Percentiles rank a stretch among this genome's conserved stretches.
Evolutionary conservation across 2,888 invertebrate genomes (phyloP).

Genomic region (Chydorus sphaericus): DNA sequence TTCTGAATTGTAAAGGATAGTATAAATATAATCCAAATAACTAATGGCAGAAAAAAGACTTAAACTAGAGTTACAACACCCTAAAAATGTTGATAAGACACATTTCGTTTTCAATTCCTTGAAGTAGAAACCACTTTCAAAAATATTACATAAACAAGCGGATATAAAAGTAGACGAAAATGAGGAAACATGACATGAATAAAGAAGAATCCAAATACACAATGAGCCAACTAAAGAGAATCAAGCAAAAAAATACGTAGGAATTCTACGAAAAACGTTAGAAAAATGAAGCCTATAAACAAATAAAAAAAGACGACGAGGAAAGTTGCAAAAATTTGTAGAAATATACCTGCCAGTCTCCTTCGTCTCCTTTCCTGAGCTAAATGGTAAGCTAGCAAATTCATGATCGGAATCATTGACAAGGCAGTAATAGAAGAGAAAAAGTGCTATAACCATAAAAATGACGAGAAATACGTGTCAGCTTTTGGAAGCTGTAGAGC

Average conservation of each 20-base stretch:
- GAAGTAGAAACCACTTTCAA: no score
- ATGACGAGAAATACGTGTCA: neutral
- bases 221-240: neutral
- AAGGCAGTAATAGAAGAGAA: neutral
- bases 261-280: neutral
- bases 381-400: constrained; percentile 8
- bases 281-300: neutral
- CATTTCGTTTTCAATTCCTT: no score
- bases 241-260: neutral
- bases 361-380: constrained; percentile 2
- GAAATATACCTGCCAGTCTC: constrained; percentile 3
- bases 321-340: no score
- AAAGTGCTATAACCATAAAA: neutral
- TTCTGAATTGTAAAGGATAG: no score
- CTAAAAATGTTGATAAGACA: no score
- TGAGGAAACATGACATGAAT: no score
- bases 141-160: no score
- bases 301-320: neutral
- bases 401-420: neutral
- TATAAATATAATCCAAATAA: no score
- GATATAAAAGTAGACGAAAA: no score
- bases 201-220: no score
- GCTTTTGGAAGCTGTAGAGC: neutral
- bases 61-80: no score
- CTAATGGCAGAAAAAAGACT: no score